phyloP scores from a whole-genome alignment of 2,888 invertebrate genomes.

The Serrognathus titanus region DNA sequence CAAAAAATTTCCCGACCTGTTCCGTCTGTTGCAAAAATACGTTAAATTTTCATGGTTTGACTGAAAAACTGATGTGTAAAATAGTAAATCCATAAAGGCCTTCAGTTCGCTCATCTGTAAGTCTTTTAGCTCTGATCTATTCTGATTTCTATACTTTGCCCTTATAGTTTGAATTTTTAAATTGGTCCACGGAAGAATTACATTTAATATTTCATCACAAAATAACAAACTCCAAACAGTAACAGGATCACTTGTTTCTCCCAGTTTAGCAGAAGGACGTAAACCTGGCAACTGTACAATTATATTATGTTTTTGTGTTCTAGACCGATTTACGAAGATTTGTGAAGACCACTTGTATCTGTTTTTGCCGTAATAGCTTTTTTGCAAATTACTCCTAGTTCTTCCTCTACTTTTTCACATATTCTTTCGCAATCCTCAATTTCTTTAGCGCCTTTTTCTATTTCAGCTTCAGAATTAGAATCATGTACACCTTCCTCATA shows the following conservation, averaged over 20 bases:
- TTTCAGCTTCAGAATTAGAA: too few species aligned
- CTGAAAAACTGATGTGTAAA: too few species aligned
- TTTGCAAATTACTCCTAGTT: too few species aligned
- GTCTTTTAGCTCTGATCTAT: not conserved
- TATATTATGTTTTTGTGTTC: conserved; percentile 1
- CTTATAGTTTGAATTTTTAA: not conserved
- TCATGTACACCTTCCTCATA: too few species aligned
- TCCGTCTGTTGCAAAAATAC: too few species aligned
- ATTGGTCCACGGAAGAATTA: not conserved
- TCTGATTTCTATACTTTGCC: not conserved
- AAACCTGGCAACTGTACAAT: not conserved
- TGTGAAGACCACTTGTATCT: not conserved
- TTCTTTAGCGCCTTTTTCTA: not conserved
- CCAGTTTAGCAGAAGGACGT: too few species aligned
- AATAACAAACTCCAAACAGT: too few species aligned
- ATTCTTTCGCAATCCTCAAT: not conserved
- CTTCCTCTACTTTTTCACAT: not conserved
- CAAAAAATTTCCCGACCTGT: too few species aligned
- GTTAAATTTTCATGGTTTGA: too few species aligned
- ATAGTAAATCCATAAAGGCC: too few species aligned
- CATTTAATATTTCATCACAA: not conserved
- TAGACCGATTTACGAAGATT: not conserved
- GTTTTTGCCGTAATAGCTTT: conserved; percentile 1
- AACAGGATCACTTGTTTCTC: too few species aligned
- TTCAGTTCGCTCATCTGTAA: too few species aligned